Base-by-base conservation (phyloP, 2,113 vertebrate genomes). In the Siniperca knerii region DNA sequence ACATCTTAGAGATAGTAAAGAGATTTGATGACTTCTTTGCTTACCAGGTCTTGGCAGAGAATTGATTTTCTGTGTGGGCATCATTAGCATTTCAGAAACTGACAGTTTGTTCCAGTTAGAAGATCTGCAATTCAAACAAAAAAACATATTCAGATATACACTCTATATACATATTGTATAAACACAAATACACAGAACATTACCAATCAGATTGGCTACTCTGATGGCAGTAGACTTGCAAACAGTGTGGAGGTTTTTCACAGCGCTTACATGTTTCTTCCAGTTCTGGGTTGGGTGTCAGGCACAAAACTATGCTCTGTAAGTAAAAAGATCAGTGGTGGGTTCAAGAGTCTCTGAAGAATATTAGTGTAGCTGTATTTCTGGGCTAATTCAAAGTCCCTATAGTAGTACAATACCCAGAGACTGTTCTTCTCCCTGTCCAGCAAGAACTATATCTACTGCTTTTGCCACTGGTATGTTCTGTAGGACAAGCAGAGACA, bases 231-330 rank as follows among this genome's bases (percentile, higher is more conserved):
- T 33, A 55, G 8, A 81, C 62, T 20, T 73, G 13, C 8, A 55
- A 65, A 69, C 8, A 77, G 54, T 58, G 13, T n/a, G 21, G 10
- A 80, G 23, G 35, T 70, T 72, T 33, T 46, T 21, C 44, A 23
- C 9, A 46, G 42, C 90, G 94, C 98, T 97, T 96, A 99, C 98
- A 65, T 54, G 87, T 83, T 66, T 77, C 86, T 92, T 55, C 40
- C 88, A 83, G 54, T 85, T 90, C 60, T 71, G 79, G 95, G 94
- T 90, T 97, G 97, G 37, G 95, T 96, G 89, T 97, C 97, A 67
- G 96, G 95, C 81, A 97, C 90, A 89, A 94, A 89, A 11, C 77
- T 87, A 64, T 92, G 86, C 82, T 94, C 98, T 99, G 95, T 15
- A 80, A 83, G 79, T 79, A 75, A 86, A 90, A 73, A 61, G 1